Evolutionary conservation across 2,797 vertebrate species (phyloP), one percentile per base, ranked within the genome.

Genomic region (Chelonia mydas): DNA sequence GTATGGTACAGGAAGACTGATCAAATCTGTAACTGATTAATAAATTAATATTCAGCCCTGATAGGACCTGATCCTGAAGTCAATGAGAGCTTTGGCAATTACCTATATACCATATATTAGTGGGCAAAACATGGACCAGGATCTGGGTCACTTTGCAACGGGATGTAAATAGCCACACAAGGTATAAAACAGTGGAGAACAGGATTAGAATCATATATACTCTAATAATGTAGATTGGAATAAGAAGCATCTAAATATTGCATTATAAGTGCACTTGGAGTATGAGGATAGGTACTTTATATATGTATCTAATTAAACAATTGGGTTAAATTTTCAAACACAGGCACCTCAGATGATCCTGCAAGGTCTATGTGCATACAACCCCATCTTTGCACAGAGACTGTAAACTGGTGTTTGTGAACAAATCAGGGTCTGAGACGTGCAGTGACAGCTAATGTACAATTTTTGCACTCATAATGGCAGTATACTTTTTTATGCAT

Each of bases 321-420:
- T 82, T 88, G 17, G 54, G 28, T 72, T 85, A 85, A 90, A 85
- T 88, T 85, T 85, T 87, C 45, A 87, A 59, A 77, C 17, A 77
- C 80, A 13, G 81, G 3, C 10, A 94, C 93, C 47, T 41, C 28
- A 57, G 25, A 2, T 41, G 19, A 50, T 55, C 25, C 33, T 61
- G 31, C 10, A 81, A 81, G 90, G 2, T 5, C 28, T 47, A 4
- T 25, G 83, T 95, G 85, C n/a, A 41, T 27, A 80, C 27, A 90
- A 92, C 88, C 16, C 7, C 3, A 74, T 0, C 45, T 88, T 28
- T 59, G 3, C 25, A 80, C 28, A 82, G 37, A 92, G 94, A 28
- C 11, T 95, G 27, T 77, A 47, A 28, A 49, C 27, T 49, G 45
- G 25, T 49, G 74, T 16, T 72, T 15, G 74, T 49, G 15, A 86